Evolutionary conservation across 2,797 vertebrate genomes (phyloP).

Genomic region (Ispidina picta): DNA sequence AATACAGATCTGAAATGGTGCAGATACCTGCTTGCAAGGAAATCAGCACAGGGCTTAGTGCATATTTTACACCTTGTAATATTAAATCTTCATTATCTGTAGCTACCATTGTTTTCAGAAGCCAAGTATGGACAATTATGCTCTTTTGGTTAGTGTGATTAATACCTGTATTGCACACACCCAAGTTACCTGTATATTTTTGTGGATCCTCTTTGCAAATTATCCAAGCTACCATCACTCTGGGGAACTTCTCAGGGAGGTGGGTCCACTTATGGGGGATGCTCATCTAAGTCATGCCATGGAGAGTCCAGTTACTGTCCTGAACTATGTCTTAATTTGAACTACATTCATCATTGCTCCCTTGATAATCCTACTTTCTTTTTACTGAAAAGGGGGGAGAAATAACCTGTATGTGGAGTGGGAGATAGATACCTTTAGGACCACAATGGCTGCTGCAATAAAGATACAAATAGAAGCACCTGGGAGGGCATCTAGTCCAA

Average conservation of each 20-base stretch:
- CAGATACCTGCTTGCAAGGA: background rate
- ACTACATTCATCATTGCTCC: background rate
- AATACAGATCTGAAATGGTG: background rate
- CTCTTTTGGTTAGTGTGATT: background rate
- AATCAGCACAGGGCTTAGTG: background rate
- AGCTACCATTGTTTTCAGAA: background rate
- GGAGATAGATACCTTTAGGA: background rate
- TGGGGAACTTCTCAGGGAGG: background rate
- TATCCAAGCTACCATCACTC: background rate
- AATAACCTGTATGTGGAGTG: background rate
- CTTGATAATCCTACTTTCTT: background rate
- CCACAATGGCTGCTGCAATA: background rate
- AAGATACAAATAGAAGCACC: background rate
- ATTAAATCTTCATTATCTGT: background rate
- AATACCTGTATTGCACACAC: background rate
- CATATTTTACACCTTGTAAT: background rate
- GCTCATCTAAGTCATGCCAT: background rate
- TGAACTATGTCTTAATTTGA: background rate
- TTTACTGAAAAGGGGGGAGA: background rate
- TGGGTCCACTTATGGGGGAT: background rate
- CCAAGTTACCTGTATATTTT: background rate
- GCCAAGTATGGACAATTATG: background rate
- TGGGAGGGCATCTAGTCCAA: background rate
- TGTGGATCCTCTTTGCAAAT: background rate
- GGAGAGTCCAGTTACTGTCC: background rate